Base-by-base conservation (phyloP, 2,113 vertebrate species). In the Chaenogobius annularis region DNA sequence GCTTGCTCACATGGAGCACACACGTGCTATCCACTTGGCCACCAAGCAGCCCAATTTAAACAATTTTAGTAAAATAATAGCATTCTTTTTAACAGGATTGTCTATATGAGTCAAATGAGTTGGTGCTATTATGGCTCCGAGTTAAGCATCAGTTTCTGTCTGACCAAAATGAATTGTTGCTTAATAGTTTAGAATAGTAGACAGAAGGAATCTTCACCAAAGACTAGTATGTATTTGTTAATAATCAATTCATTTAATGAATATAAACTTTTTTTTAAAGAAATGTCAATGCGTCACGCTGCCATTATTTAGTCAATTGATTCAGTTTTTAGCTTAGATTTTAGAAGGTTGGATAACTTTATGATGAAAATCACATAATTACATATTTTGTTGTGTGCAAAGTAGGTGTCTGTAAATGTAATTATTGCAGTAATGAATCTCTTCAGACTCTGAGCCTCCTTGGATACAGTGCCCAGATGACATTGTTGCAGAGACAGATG, bases 401-500 rank as follows among this genome's bases (percentile, higher is more conserved):
- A 13, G 0, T 48, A 55, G 69, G 75, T 69, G 71, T 73, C 50
- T 65, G 48, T 68, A 1, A 58, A 52, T 19, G 0, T 3, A n/a
- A 3, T 23, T n/a, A 1, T 40, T 47, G 4, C 0, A 10, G 40
- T 40, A 55, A 55, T 46, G 0, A 63, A 5, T 67, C n/a, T 68
- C 46, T 23, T 74, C 81, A 99, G 98, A 99, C 77, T 74, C 93
- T 48, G 96, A 98, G 81, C 91, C 94, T 0, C 98, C 98, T 11
- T 74, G 54, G 81, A 95, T 99, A 75, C 92, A 5, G 64, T 99
- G 98, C 77, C 98, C 98, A 19, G 79, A 73, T 10, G 89, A 96
- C 77, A 94, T 98, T 56, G 87, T 95, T 70, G 89, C 91, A 9
- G 85, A 90, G 58, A 96, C 96, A 17, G 89, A 93, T 66, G 93